A percentile compares a stretch with the other conserved stretches of the same genome.
phyloP scores from a whole-genome alignment of 2,888 invertebrate species.

The Tipula vernalis region DNA sequence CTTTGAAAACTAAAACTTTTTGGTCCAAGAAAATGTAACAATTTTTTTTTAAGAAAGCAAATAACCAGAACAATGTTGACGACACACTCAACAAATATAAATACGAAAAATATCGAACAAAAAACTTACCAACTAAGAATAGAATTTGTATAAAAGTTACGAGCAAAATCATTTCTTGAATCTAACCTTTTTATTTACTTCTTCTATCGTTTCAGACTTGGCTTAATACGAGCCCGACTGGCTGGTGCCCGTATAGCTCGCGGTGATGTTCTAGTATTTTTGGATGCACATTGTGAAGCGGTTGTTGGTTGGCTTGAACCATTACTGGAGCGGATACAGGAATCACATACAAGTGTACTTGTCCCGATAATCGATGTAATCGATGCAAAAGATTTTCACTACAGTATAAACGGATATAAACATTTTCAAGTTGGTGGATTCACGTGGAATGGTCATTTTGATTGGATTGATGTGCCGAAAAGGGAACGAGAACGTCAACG shows the following conservation, averaged over 20 bases:
- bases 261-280: constrained; percentile 71
- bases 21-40: not conserved
- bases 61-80: not conserved
- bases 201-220: constrained; percentile 42
- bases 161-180: not conserved
- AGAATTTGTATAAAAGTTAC: constrained; percentile 8
- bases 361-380: constrained; percentile 95
- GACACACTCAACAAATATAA: not conserved
- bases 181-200: not conserved
- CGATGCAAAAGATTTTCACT: constrained; percentile 43
- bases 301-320: constrained; percentile 79
- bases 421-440: constrained; percentile 36
- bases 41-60: not conserved
- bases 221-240: constrained; percentile 80
- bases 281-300: constrained; percentile 87
- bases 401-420: constrained; percentile 35
- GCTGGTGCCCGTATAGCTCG: constrained; percentile 72
- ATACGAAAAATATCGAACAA: not conserved
- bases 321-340: constrained; percentile 69
- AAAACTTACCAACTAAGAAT: constrained; percentile 12
- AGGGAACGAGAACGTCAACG: constrained; percentile 30
- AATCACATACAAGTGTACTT: constrained; percentile 64
- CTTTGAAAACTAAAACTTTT: not conserved
- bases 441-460: constrained; percentile 84
- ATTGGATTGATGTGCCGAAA: constrained; percentile 55